Conservation (phyloP, 2,113 vertebrate genomes). For the Chascanopsetta lugubris region DNA sequence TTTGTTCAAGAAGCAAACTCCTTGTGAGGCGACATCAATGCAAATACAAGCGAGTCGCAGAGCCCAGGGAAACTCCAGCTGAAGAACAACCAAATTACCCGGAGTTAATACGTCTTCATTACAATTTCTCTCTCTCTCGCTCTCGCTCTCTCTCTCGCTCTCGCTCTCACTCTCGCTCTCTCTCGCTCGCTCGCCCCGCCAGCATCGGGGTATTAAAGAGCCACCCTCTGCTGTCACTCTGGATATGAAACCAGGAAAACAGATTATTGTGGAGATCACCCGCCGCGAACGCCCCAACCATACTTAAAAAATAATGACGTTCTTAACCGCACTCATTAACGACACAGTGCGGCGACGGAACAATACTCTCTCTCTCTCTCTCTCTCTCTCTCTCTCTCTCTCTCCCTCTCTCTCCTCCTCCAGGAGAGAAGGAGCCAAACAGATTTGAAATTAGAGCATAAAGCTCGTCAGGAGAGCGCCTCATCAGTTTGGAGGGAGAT, state of each 20-base stretch:
- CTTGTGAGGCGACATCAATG: slow-evolving; percentile 84
- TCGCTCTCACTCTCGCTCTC: slow-evolving; percentile 39
- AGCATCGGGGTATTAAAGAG: slow-evolving; percentile 78
- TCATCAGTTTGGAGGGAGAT: slow-evolving; percentile 70
- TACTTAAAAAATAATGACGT: slow-evolving; percentile 88
- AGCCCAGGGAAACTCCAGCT: slow-evolving; percentile 80
- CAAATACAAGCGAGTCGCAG: slow-evolving; percentile 84
- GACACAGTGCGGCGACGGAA: slow-evolving; percentile 76
- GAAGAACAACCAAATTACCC: slow-evolving; percentile 85
- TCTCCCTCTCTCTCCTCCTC: no score
- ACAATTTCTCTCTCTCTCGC: slow-evolving; percentile 58
- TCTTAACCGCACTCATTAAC: slow-evolving; percentile 85
- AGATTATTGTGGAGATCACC: slow-evolving; percentile 85
- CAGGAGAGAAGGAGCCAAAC: slow-evolving; percentile 75
- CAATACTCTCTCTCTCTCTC: no score
- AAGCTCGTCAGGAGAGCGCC: slow-evolving; percentile 77
- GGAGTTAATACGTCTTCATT: slow-evolving; percentile 84
- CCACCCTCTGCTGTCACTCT: slow-evolving; percentile 82
- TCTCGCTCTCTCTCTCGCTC: slow-evolving; percentile 34
- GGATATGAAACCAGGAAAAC: slow-evolving; percentile 83
- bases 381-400: no score
- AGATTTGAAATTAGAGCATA: slow-evolving; percentile 83
- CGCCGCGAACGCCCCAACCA: slow-evolving; percentile 84
- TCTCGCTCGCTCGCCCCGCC: slow-evolving; percentile 33
- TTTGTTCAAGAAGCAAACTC: slow-evolving; percentile 84